Evolutionary conservation across 2,797 vertebrate species (phyloP), one percentile per base, ranked within the genome.

Genomic region (Xerus rutilus): DNA sequence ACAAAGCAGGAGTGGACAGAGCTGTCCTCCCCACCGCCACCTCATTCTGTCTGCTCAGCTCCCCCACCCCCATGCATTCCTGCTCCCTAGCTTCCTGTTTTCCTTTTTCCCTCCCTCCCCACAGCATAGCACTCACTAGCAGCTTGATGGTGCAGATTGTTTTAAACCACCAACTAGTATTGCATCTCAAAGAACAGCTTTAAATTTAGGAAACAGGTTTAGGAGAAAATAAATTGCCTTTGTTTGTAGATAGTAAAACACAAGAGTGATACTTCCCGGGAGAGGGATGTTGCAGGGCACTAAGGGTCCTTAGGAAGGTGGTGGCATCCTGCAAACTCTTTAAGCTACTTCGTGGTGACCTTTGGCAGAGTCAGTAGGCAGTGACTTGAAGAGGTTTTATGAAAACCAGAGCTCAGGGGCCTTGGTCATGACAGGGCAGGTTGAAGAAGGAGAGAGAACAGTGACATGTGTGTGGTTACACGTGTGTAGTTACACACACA

Each of bases 201-300:
- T 96, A 89, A 86, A 96, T 97, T 95, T 94, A 90, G 47, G 35
- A 93, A 96, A 88, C 18, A 47, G 47, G 81, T 57, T 89, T 93
- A 92, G 89, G 89, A 43, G 82, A 49, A 82, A 97, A 96, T 93
- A 96, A 96, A 96, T 95, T 72, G 21, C 32, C 70, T 92, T 95
- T 95, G 89, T 98, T 96, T 95, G 92, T 91, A 73, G 94, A 49
- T 84, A 94, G 91, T 97, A 89, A 96, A 85, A 72, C 69, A 69
- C 92, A 83, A 96, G 64, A 86, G 21, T 43, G 3, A 14, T 54
- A 52, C 5, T 65, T 45, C 74, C 81, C 49, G 92, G n/a, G 89
- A 88, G 4, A 12, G 17, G 12, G 4, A 2, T 8, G 39, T 39
- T 39, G 2, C 28, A 35, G 23, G n/a, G 7, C 0, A 0, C 6